Base-by-base conservation (phyloP, 2,888 invertebrate species). In the Stegophylla sp. region DNA sequence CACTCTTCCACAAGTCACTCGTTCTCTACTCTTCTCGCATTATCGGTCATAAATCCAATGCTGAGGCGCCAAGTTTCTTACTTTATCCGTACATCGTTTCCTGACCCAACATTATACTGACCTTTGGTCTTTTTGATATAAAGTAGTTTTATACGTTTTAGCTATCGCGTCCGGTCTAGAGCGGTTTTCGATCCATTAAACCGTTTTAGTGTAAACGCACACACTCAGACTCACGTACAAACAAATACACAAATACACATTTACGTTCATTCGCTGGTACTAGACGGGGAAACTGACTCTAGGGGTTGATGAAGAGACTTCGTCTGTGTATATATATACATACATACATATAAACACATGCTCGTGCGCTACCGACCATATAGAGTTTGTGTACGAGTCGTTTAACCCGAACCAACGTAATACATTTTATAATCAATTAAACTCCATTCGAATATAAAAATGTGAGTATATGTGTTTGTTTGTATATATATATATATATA, bases 101-200 rank as follows among this genome's bases (percentile, higher is more conserved):
- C 79, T 79, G 79, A 69, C 69, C 69, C 61, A 45, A 79, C 79
- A 71, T 69, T 69, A 67, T 41, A 71, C 79, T 79, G 79, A 79
- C 79, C 79, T 61, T 17, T 79, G 67, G 79, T 45, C 69, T 69
- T 59, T 76, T 77, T 41, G 59, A 69, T 79, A 71, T 79, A 71
- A 79, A 79, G 59, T 79, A 79, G 69, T 61, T 61, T 17, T 23
- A 45, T 79, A 17, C 23, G 48, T 67, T 66, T 71, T 56, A 71
- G 69, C 79, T 45, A 59, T 79, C 7, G 69, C 77, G 79, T 79
- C 79, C 79, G 79, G 79, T 79, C 79, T 61, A 17, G 61, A 79
- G 79, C 79, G 79, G 79, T 79, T 79, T 79, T 79, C 79, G 79
- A 79, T 79, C 79, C 79, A 79, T 79, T 79, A 79, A 79, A 79